phyloP scores from a whole-genome alignment of 2,888 invertebrate genomes.

The Spodoptera littoralis region DNA sequence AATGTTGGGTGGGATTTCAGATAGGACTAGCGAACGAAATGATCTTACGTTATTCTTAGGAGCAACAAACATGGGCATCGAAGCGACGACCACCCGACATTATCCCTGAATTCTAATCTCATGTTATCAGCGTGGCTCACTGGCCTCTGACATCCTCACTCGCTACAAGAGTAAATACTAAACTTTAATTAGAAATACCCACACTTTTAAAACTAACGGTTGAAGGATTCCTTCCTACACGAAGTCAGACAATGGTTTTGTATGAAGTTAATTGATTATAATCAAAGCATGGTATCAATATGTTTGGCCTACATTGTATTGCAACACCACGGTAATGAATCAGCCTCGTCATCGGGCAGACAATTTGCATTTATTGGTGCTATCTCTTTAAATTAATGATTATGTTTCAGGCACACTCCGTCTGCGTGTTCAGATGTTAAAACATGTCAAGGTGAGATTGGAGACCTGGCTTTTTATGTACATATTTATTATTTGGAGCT shows the following conservation, averaged over 20 bases:
- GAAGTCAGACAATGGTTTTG: conserved; percentile 40
- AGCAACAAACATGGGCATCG: background rate
- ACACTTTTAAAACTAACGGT: conserved; percentile 35
- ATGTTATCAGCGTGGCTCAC: conserved; percentile 46
- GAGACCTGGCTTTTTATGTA: background rate
- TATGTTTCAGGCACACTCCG: conserved; percentile 36
- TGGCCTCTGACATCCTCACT: conserved; percentile 46
- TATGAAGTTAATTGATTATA: conserved; percentile 53
- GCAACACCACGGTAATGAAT: conserved; percentile 65
- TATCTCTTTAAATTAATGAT: conserved; percentile 56
- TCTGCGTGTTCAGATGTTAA: conserved; percentile 29
- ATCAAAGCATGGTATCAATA: conserved; percentile 54
- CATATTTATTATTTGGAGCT: too few relatives aligned
- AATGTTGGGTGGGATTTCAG: conserved; percentile 17
- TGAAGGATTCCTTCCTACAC: conserved; percentile 48
- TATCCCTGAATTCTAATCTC: conserved; percentile 51
- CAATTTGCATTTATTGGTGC: conserved; percentile 75
- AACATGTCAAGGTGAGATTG: conserved; percentile 24
- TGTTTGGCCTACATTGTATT: conserved; percentile 72
- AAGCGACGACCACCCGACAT: conserved; percentile 37
- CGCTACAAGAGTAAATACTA: conserved; percentile 5
- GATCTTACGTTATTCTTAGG: background rate
- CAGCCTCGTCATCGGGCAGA: conserved; percentile 68
- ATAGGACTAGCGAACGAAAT: conserved; percentile 8
- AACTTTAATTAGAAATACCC: conserved; percentile 39